These are phyloP conservation scores for Semotilus atromaculatus DNA, from an alignment of 2,797 vertebrate species.

Conservation along the genomic window DNA sequence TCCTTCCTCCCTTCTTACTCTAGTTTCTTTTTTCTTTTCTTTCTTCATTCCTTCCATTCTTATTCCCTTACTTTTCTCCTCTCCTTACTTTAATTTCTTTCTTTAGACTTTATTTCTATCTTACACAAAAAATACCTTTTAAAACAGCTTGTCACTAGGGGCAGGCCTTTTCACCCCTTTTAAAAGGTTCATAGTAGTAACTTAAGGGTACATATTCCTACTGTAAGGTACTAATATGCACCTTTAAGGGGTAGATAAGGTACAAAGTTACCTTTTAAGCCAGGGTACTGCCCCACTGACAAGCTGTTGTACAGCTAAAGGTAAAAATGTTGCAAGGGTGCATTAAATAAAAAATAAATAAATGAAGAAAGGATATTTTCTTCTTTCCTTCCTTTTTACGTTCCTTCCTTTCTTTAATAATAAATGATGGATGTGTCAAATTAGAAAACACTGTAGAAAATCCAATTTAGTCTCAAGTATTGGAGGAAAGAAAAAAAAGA, in stretches of 20 bases:
- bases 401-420: constrained; percentile 86
- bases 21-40: background rate
- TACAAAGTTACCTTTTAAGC: background rate
- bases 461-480: constrained; percentile 92
- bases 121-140: background rate
- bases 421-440: constrained; percentile 98
- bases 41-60: background rate
- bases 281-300: background rate
- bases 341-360: background rate
- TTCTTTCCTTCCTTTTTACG: constrained; percentile 56
- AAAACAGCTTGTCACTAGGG: background rate
- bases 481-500: constrained; percentile 83
- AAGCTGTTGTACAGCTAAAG: background rate
- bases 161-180: background rate
- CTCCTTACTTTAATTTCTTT: background rate
- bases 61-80: background rate
- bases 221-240: background rate
- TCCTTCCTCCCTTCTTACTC: constrained; percentile 55
- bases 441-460: constrained; percentile 91
- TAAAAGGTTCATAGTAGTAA: background rate
- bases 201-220: background rate
- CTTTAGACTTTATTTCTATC: background rate
- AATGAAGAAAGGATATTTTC: constrained; percentile 10
- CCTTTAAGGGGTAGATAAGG: background rate
- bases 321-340: background rate